Base-by-base conservation (phyloP, 2,888 invertebrate species). In the Adineta ricciae region DNA sequence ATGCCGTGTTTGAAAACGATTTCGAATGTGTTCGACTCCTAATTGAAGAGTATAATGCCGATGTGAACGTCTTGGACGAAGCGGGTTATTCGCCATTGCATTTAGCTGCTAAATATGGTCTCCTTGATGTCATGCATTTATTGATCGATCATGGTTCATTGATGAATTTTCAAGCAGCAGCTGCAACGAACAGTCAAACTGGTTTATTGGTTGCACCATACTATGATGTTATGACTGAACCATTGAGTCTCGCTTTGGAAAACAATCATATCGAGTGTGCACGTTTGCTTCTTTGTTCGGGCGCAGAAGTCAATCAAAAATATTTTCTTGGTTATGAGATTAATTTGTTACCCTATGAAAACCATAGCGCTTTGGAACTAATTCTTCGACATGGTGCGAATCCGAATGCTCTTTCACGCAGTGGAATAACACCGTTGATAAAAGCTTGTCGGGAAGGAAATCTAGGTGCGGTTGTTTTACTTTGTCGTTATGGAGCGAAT, bases 281-380 rank as follows among this genome's bases (percentile, higher is more conserved):
- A 16, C 89, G 90, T 87, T 91, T 94, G 52, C 92, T 96, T 4
- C 91, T 96, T 49, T 94, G 95, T 88, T 93, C 94, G 87, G 96
- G 96, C 0, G 96, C 96, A 0, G 94, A 95, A 90, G 95, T 95
- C 9, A 95, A 96, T 91, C 95, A 95, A 88, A 92, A 94, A n/a
- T 95, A 95, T 90, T 95, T 96, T 91, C 94, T 95, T 90, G 95
- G 95, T 9, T 93, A 95, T 0, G 96, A 96, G 91, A 95, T 96
- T 88, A 96, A 95, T 90, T 92, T 95, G 88, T 93, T 96, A 5
- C 94, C 94, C 0, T 92, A 93, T 14, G 90, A 93, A 87, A 94
- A 95, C 88, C 92, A 94, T 84, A 94, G 94, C 87, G 95, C 94
- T 88, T 90, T 96, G 90, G 94, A 95, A 89, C 91, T 96, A 87